Evolutionary conservation across 2,113 vertebrate species (phyloP).

Genomic region (Prochilodus magdalenae): DNA sequence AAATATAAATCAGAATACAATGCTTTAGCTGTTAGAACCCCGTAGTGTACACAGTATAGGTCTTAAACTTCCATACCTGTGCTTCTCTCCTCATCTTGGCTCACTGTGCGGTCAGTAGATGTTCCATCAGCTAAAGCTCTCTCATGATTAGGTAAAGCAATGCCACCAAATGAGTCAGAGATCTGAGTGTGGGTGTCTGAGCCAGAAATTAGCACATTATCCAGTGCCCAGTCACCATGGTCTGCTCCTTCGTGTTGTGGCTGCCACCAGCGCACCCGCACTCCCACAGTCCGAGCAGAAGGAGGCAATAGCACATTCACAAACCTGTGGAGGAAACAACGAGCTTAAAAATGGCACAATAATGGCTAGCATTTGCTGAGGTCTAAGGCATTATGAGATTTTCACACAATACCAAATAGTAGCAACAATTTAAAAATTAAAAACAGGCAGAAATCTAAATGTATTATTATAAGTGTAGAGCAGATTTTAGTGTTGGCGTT

Average conservation of each 20-base stretch:
- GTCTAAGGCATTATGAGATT: too few relatives aligned
- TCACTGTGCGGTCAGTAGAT: slow-evolving; percentile 79
- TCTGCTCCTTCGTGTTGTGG: slow-evolving; percentile 92
- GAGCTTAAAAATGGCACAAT: too few relatives aligned
- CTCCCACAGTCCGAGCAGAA: slow-evolving; percentile 86
- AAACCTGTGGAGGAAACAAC: slow-evolving; percentile 78
- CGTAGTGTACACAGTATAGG: neutral
- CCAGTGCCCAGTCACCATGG: slow-evolving; percentile 95
- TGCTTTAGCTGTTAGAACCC: neutral
- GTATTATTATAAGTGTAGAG: neutral
- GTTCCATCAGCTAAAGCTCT: slow-evolving; percentile 86
- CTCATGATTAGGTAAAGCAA: slow-evolving; percentile 89
- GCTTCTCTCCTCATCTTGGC: slow-evolving; percentile 74
- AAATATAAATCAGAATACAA: too few relatives aligned
- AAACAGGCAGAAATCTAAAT: neutral
- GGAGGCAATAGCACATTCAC: slow-evolving; percentile 95
- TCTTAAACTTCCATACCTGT: slow-evolving; percentile 61
- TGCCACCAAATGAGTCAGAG: slow-evolving; percentile 93
- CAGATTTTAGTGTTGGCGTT: neutral
- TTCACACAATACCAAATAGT: neutral
- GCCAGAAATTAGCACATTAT: slow-evolving; percentile 93
- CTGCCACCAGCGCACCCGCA: slow-evolving; percentile 98
- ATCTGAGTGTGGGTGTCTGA: slow-evolving; percentile 91
- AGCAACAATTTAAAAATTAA: neutral
- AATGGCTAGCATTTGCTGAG: too few relatives aligned